phyloP scores from a whole-genome alignment of 2,888 invertebrate genomes.

The Ommatoiulus sabulosus region DNA sequence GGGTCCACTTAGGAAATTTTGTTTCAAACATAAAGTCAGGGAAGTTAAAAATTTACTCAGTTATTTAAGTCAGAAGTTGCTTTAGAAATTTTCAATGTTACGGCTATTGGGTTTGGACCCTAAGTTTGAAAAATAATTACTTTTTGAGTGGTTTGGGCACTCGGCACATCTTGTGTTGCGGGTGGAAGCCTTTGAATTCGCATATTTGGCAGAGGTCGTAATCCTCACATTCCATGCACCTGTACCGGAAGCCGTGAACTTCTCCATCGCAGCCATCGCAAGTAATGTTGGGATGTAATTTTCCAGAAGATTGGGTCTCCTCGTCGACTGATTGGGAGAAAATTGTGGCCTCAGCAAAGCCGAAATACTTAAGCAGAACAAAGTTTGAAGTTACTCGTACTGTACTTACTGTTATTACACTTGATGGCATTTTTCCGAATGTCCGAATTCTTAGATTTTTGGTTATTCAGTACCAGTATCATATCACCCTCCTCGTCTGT shows the following conservation, averaged over 20 bases:
- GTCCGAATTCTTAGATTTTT: slow-evolving; percentile 75
- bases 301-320: neutral
- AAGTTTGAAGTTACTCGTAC: too few species aligned
- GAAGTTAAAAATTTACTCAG: too few species aligned
- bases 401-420: too few species aligned
- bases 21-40: too few species aligned
- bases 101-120: too few species aligned
- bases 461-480: slow-evolving; percentile 75
- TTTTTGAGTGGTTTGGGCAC: slow-evolving; percentile 69
- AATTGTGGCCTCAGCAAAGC: neutral
- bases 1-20: too few species aligned
- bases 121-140: too few species aligned
- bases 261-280: slow-evolving; percentile 80
- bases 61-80: too few species aligned
- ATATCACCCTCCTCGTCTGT: slow-evolving; percentile 77
- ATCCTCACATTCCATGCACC: slow-evolving; percentile 83
- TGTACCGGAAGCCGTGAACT: slow-evolving; percentile 84
- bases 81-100: too few species aligned
- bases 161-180: slow-evolving; percentile 84
- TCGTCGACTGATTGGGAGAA: neutral
- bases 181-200: slow-evolving; percentile 77
- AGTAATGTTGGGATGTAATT: slow-evolving; percentile 73
- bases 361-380: neutral
- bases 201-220: slow-evolving; percentile 86
- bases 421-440: slow-evolving; percentile 67